phyloP scores from a whole-genome alignment of 2,797 vertebrate genomes.

The Pangasius macronema region DNA sequence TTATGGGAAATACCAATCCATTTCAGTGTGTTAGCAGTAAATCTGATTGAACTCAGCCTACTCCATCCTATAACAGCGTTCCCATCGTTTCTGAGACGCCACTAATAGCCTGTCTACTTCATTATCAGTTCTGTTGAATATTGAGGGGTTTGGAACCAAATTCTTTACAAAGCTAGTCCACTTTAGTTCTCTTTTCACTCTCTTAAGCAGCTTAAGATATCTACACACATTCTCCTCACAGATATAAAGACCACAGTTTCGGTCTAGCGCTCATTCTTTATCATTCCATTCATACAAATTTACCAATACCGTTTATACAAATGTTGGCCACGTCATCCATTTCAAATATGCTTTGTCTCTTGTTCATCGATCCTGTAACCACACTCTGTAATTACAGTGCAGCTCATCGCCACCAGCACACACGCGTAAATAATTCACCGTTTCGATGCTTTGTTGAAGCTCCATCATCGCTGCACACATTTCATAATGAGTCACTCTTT shows the following conservation, averaged over 20 bases:
- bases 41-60: not conserved
- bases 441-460: conserved; percentile 55
- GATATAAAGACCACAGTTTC: not conserved
- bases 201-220: not conserved
- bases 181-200: conserved; percentile 6
- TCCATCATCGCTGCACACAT: conserved; percentile 49
- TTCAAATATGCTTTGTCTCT: conserved; percentile 41
- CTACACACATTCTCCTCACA: not conserved
- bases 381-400: conserved; percentile 50
- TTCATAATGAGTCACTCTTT: conserved; percentile 51
- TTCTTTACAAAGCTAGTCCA: not conserved
- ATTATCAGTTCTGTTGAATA: not conserved
- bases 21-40: not conserved
- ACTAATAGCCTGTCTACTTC: not conserved
- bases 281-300: conserved; percentile 12
- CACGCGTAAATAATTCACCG: conserved; percentile 56
- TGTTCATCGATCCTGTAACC: conserved; percentile 51
- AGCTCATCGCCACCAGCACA: conserved; percentile 40
- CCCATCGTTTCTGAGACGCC: not conserved
- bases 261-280: not conserved
- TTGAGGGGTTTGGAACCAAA: not conserved
- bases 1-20: not conserved
- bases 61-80: not conserved
- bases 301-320: conserved; percentile 34
- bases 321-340: conserved; percentile 39